Evolutionary conservation across 2,797 vertebrate genomes (phyloP), one percentile per base, ranked within the genome.

Genomic region (Helostoma temminkii): DNA sequence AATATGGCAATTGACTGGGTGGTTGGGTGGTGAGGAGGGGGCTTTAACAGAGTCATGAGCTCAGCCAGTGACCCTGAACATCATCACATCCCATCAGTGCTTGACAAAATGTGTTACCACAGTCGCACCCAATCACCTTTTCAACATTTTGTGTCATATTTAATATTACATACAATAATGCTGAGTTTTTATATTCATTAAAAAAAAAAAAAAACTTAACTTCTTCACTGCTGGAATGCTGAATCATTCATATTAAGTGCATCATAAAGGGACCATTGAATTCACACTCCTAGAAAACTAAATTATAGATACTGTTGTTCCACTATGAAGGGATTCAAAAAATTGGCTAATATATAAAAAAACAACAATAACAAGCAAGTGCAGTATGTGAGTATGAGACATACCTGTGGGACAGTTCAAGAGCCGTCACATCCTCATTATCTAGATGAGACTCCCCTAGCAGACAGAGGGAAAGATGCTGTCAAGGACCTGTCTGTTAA

Each of bases 321-420:
- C n/a, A n/a, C n/a, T n/a, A 37, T 37, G 14, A 8, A 21, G 9
- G 21, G n/a, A 25, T 3, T 7, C 10, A 43, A 18, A 45, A 56
- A n/a, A n/a, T n/a, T n/a, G n/a, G n/a, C n/a, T n/a, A n/a, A n/a
- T n/a, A n/a, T n/a, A n/a, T n/a, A 22, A 30, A 26, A 39, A n/a
- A 9, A 6, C 16, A 14, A 42, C 30, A 46, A 42, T 28, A 15
- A n/a, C n/a, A n/a, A 56, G 19, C 6, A 9, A 30, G 7, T 11
- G 9, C 5, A 18, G 9, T 19, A 26, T n/a, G 24, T 28, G 28
- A 62, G 26, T 47, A 84, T 49, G 25, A 62, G 42, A 66, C 87
- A 77, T 90, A 98, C 97, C 96, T 96, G 86, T 92, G 92, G 49
- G 86, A 85, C 41, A 93, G 80, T 41, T 95, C 94, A 43, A 91